Evolutionary conservation across 1,140 invertebrate genomes (phyloP).

Genomic region (Cydia strobilella): DNA sequence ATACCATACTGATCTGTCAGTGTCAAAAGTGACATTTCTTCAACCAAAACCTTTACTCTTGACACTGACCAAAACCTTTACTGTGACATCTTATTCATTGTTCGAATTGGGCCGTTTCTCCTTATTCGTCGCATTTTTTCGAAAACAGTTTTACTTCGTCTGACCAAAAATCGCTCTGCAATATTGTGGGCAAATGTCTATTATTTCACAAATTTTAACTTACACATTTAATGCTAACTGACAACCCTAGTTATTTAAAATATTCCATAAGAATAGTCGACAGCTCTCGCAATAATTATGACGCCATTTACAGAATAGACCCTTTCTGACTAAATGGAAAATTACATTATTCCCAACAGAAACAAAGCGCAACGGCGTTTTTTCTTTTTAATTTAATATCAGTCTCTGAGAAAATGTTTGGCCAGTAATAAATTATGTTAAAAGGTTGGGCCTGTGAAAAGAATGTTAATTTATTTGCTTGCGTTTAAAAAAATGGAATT

Average conservation of each 20-base stretch:
- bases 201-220: background rate
- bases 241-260: conserved; percentile 12
- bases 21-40: too few relatives aligned
- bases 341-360: conserved; percentile 13
- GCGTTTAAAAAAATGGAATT: conserved; percentile 9
- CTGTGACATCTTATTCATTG: too few relatives aligned
- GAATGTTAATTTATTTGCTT: conserved; percentile 23
- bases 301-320: conserved; percentile 20
- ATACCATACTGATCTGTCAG: too few relatives aligned
- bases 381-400: conserved; percentile 29
- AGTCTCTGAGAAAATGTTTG: conserved; percentile 27
- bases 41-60: too few relatives aligned
- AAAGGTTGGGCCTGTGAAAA: background rate
- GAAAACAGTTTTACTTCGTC: too few relatives aligned
- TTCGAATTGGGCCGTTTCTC: too few relatives aligned
- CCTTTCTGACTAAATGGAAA: conserved; percentile 19
- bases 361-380: conserved; percentile 26
- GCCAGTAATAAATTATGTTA: conserved; percentile 28
- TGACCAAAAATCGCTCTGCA: too few relatives aligned
- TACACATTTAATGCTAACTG: background rate
- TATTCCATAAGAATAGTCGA: conserved; percentile 20
- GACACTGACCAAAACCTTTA: too few relatives aligned
- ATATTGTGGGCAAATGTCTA: too few relatives aligned
- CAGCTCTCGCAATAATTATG: conserved; percentile 24
- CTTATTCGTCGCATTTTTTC: too few relatives aligned